phyloP scores from a whole-genome alignment of 2,113 vertebrate genomes.

The Mesembrinibis cayennensis region DNA sequence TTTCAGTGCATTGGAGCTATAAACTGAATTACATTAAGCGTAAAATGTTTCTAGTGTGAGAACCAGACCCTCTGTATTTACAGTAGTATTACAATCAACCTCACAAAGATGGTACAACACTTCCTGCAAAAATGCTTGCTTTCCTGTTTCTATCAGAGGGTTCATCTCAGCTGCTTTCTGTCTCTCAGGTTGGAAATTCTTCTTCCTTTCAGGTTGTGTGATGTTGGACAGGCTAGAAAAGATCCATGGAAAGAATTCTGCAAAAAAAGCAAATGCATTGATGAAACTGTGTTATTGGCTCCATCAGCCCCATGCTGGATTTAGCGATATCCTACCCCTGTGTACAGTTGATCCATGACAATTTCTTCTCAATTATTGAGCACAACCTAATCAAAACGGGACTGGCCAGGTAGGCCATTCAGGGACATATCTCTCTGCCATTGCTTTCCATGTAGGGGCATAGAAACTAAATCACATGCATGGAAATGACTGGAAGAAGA shows the following conservation, averaged over 20 bases:
- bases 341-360: neutral
- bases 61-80: neutral
- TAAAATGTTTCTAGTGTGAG: slow-evolving; percentile 1
- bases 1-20: neutral
- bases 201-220: neutral
- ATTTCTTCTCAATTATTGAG: neutral
- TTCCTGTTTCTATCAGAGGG: neutral
- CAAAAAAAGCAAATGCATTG: neutral
- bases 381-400: neutral
- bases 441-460: rapidly evolving
- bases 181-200: neutral
- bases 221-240: neutral
- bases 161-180: neutral
- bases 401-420: no score
- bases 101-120: neutral
- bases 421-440: neutral
- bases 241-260: neutral
- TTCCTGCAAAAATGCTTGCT: neutral
- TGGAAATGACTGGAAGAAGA: neutral
- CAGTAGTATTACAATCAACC: neutral
- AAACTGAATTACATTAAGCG: slow-evolving; percentile 21
- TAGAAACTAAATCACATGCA: neutral
- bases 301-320: rapidly evolving
- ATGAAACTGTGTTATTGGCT: neutral
- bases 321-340: neutral